Evolutionary conservation across 2,113 vertebrate genomes (phyloP).

Genomic region (Anarrhichthys ocellatus): DNA sequence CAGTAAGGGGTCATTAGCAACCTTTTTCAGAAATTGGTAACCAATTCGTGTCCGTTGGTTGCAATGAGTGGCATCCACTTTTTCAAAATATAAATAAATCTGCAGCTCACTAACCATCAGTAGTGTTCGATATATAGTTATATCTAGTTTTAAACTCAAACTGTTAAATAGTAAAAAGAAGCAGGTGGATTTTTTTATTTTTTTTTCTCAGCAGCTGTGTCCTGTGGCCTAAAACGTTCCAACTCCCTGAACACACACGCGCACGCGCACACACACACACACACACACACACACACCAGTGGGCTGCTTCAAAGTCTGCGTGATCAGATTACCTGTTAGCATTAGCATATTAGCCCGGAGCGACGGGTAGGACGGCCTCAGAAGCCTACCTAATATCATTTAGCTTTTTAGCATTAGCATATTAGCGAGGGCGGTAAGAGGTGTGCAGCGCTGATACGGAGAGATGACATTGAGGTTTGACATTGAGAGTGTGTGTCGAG

Average conservation of each 20-base stretch:
- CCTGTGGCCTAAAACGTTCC: conserved; percentile 25
- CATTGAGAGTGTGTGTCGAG: conserved; percentile 61
- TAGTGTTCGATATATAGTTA: background rate
- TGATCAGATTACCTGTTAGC: conserved; percentile 77
- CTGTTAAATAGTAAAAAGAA: background rate
- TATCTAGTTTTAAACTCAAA: background rate
- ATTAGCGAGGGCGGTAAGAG: conserved; percentile 59
- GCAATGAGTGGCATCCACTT: no score
- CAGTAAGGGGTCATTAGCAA: no score
- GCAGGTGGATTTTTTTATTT: conserved; percentile 8
- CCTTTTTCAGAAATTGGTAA: no score
- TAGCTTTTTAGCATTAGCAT: conserved; percentile 56
- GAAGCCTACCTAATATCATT: conserved; percentile 61
- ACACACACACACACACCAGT: background rate
- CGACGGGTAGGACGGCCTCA: conserved; percentile 48
- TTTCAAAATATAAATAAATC: background rate
- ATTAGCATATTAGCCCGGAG: conserved; percentile 78
- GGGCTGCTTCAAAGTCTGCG: conserved; percentile 66
- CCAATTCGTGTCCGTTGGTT: no score
- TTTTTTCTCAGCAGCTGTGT: conserved; percentile 7
- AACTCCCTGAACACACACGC: conserved; percentile 30
- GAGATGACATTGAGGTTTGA: conserved; percentile 73
- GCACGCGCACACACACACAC: conserved; percentile 27
- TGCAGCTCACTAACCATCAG: background rate
- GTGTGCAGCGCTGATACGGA: conserved; percentile 38